Conservation (phyloP, 2,113 vertebrate species). For the Mustela lutreola region DNA sequence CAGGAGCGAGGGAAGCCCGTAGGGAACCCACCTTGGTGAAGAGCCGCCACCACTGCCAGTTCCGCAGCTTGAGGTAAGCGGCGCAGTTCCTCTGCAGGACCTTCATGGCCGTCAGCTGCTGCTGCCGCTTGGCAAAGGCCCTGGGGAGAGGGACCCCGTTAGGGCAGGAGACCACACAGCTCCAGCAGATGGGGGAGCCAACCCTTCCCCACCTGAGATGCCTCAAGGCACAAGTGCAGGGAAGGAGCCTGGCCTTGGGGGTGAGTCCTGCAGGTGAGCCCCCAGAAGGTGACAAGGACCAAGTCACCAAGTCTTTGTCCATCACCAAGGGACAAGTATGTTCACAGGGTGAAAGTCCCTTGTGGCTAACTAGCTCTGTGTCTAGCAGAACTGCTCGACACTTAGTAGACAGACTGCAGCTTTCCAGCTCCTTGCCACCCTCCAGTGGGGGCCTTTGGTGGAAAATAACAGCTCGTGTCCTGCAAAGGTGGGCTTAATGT, state of each 20-base stretch:
- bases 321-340: too few relatives aligned
- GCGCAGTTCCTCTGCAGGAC: constrained; percentile 99
- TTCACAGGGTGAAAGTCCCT: fast-evolving
- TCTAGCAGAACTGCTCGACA: neutral
- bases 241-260: neutral
- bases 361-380: neutral
- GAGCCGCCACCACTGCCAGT: constrained; percentile 99
- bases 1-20: fast-evolving
- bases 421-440: neutral
- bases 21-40: constrained; percentile 95
- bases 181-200: fast-evolving
- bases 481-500: fast-evolving
- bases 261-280: neutral
- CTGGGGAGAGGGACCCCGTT: constrained; percentile 80
- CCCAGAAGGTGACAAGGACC: neutral
- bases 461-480: fast-evolving
- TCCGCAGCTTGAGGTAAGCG: constrained; percentile 98
- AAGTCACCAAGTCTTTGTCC: neutral
- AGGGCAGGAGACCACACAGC: fast-evolving
- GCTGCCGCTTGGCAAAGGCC: constrained; percentile 97
- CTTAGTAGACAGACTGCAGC: fast-evolving
- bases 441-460: fast-evolving
- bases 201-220: neutral
- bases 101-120: constrained; percentile 98
- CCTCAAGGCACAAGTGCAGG: neutral